Base-by-base conservation (phyloP, 2,797 vertebrate species). In the Gambelia wislizenii region DNA sequence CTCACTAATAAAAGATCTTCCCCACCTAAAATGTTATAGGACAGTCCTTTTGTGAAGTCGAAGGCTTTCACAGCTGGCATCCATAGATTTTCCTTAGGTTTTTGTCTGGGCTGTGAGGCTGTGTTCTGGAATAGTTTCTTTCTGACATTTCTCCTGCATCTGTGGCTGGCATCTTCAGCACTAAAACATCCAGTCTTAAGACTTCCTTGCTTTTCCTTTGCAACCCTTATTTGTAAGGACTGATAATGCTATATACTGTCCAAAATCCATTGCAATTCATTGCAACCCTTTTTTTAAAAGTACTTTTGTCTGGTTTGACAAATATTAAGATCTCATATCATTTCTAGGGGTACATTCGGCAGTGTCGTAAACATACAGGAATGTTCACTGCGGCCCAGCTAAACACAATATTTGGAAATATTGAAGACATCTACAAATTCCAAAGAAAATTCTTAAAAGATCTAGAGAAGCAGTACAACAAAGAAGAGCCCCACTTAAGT, bases 341-440 rank as follows among this genome's bases (percentile, higher is more conserved):
- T 89, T 89, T 89, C 36, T 82, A 99, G 99, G 99, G 99, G 91
- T 99, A 99, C 90, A 98, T 99, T 93, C 98, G 98, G 33, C 99
- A 99, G 96, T 99, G 99, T 93, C 98, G 98, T 86, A 99, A 99
- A 95, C 98, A 98, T 95, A 98, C 98, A 0, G 98, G 97, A 85
- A 99, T 99, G 99, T 99, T 99, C 96, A 98, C 98, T 0, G 94
- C 97, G 75, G 96, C 92, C 54, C 99, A 99, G 91, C 91, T 99
- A 64, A 97, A 96, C 94, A 99, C 98, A 91, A 99, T 99, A 96
- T 99, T 99, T 96, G 99, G 99, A 96, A 99, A 99, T 97, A 99
- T 99, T 88, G 99, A 99, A 96, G 99, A 99, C 81, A 99, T 99
- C 96, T 99, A 99, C 97, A 98, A 94, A 94, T 99, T 99, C 96